Evolutionary conservation across 2,797 vertebrate genomes (phyloP).

Genomic region (Tangara arthus): DNA sequence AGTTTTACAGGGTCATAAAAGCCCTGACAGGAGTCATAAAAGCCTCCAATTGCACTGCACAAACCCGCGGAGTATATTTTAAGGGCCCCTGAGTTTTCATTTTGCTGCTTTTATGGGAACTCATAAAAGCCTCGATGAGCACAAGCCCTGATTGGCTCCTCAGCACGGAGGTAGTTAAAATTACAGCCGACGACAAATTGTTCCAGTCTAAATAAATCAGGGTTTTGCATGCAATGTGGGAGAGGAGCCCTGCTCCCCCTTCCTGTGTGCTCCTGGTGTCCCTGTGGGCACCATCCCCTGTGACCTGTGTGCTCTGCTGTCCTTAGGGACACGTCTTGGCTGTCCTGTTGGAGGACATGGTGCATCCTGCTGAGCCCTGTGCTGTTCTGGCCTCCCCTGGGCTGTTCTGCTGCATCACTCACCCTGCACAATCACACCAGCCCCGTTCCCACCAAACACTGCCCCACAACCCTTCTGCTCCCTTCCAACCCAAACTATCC

Average conservation of each 20-base stretch:
- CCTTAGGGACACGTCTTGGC: rapidly evolving
- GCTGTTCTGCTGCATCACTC: background rate
- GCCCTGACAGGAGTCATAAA: constrained; percentile 84
- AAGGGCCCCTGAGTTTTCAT: constrained; percentile 87
- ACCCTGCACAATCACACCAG: rapidly evolving
- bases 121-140: constrained; percentile 78
- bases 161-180: constrained; percentile 81
- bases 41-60: constrained; percentile 81
- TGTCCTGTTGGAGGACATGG: rapidly evolving
- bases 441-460: background rate
- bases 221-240: constrained; percentile 29
- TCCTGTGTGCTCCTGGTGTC: rapidly evolving
- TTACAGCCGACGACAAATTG: constrained; percentile 84
- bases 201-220: constrained; percentile 80
- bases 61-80: constrained; percentile 84
- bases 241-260: background rate
- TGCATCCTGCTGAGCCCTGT: background rate
- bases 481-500: background rate
- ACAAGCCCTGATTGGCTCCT: constrained; percentile 76
- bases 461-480: rapidly evolving
- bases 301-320: background rate
- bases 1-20: constrained; percentile 84
- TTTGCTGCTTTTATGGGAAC: constrained; percentile 84
- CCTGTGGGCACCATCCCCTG: rapidly evolving
- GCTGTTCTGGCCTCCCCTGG: background rate